Conservation (phyloP, 2,113 vertebrate species). For the Mastomys natalensis region DNA sequence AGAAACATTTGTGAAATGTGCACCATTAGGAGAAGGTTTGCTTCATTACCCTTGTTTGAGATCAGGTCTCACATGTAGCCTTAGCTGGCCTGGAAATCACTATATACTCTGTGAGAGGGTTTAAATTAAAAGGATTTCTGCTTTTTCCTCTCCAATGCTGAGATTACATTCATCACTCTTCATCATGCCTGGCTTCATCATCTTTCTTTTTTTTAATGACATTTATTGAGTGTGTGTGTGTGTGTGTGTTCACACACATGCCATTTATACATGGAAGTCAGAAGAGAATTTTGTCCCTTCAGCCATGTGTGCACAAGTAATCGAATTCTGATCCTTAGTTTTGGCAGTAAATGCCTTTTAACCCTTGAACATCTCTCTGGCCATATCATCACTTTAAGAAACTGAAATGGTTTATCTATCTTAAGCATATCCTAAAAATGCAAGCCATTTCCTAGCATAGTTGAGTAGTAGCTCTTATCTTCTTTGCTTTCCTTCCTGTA, state of each 20-base stretch:
- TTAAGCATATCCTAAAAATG: neutral
- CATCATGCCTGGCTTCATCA: neutral
- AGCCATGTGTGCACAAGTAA: too few relatives aligned
- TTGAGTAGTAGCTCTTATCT: neutral
- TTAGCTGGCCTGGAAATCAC: neutral
- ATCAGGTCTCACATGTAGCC: neutral
- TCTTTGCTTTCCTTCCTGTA: neutral
- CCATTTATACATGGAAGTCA: neutral
- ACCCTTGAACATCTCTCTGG: neutral
- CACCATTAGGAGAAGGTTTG: neutral
- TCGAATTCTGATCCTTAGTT: neutral
- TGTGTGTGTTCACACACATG: neutral
- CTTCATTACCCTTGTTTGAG: neutral
- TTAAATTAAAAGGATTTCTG: neutral
- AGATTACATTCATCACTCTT: neutral
- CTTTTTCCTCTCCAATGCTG: neutral
- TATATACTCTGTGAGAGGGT: neutral
- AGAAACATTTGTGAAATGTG: conserved; percentile 12
- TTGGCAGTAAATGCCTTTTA: neutral
- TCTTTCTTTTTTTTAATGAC: neutral
- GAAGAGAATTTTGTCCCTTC: neutral
- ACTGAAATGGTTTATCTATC: neutral
- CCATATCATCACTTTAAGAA: neutral
- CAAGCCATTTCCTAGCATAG: conserved; percentile 6
- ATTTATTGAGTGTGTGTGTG: neutral